Evolutionary conservation across 2,797 vertebrate species (phyloP).

Genomic region (Apodemus agrarius): DNA sequence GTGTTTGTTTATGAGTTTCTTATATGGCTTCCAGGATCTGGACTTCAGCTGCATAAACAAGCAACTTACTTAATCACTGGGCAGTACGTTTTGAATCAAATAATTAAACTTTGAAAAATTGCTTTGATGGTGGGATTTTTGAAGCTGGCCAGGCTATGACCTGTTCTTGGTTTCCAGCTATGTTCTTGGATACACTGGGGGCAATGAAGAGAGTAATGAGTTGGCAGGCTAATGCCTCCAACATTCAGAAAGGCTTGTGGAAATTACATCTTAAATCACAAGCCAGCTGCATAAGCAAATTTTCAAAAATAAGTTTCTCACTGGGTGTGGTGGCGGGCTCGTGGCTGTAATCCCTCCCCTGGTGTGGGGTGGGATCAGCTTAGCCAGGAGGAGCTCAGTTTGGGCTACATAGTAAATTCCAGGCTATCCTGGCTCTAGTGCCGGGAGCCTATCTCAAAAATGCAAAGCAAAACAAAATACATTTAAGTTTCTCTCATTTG

Average conservation of each 20-base stretch:
- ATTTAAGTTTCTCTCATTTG: constrained; percentile 37
- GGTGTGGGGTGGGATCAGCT: background rate
- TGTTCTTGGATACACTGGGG: background rate
- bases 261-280: constrained; percentile 18
- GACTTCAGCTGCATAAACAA: background rate
- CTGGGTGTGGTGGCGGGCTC: background rate
- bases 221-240: background rate
- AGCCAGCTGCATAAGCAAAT: constrained; percentile 8
- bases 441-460: background rate
- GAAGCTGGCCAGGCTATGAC: background rate
- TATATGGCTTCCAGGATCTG: background rate
- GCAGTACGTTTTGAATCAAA: background rate
- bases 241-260: constrained; percentile 12
- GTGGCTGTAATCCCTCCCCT: background rate
- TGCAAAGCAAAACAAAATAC: background rate
- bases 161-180: background rate
- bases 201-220: background rate
- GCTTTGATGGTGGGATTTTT: constrained; percentile 28
- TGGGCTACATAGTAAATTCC: background rate
- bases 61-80: background rate
- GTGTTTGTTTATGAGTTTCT: background rate
- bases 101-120: background rate
- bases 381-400: background rate
- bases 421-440: background rate
- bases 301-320: background rate